Evolutionary conservation across 2,113 vertebrate species (phyloP).

Genomic region (Rhea americana): DNA sequence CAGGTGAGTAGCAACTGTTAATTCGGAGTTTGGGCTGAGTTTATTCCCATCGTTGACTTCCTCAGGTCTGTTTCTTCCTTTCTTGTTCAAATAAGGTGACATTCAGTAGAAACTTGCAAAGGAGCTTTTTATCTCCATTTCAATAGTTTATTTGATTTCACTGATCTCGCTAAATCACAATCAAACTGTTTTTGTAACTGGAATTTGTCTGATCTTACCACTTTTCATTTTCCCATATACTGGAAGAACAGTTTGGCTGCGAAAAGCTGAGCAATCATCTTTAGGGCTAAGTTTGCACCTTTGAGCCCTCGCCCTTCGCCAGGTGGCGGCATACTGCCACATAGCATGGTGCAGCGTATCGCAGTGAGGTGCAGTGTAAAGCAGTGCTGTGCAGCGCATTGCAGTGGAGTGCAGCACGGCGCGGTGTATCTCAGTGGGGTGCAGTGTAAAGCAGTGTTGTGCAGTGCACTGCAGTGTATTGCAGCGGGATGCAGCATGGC

Average conservation of each 20-base stretch:
- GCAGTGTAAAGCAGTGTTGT: too few species aligned
- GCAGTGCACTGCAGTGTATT: too few species aligned
- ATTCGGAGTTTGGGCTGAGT: background rate
- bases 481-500: too few species aligned
- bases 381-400: too few species aligned
- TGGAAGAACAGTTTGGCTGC: background rate
- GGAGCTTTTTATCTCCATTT: conserved; percentile 13
- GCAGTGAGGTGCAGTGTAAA: too few species aligned
- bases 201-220: background rate
- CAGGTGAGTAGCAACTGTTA: conserved; percentile 26
- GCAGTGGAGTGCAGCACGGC: too few species aligned
- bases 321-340: rapidly evolving
- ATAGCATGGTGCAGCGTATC: background rate
- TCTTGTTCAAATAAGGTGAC: conserved; percentile 38
- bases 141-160: conserved; percentile 41
- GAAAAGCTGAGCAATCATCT: background rate
- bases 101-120: conserved; percentile 7
- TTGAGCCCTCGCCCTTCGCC: background rate
- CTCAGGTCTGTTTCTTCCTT: background rate
- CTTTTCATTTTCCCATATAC: background rate
- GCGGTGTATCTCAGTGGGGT: too few species aligned
- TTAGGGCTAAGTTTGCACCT: background rate
- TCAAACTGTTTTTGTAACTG: conserved; percentile 50
- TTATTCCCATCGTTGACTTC: conserved; percentile 43
- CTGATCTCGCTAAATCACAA: conserved; percentile 39